Base-by-base conservation (phyloP, 1,140 invertebrate species). In the Ridgeia piscesae region DNA sequence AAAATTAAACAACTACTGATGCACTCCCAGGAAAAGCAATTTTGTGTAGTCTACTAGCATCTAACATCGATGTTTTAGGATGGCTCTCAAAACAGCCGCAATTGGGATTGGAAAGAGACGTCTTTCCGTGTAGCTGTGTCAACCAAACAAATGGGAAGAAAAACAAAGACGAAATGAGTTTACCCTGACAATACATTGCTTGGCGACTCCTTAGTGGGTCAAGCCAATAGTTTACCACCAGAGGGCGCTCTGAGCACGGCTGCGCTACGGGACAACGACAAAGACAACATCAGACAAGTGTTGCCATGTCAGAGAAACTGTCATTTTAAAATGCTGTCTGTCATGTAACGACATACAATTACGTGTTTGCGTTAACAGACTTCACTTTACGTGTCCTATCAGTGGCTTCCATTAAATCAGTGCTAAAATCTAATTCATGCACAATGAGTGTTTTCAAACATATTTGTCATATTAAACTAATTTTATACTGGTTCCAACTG, bases 181-280 rank as follows among this genome's bases (percentile, higher is more conserved):
- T 77, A 77, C 58, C 58, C 58, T 77, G 58, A 77, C 58, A 77
- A 77, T 77, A 77, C 58, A 91, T 14, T 35, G 14, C 31, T 35
- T 11, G 8, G 35, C 42, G 50, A 34, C 50, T 42, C 35, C n/a
- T 58, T 33, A 58, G 91, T 48, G 91, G n/a, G 27, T 77, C 33
- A 1, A 35, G 58, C 91, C 35, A 34, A 31, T 92, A 31, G 34
- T 34, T 33, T 17, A 88, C 31, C 77, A 89, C 34, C 31, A 89
- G 92, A 2, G 42, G 33, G 88, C 95, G 93, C 58, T 77, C 58
- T 77, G 58, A 31, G 58, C 58, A 77, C 27, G 58, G 58, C 27
- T 77, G 58, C 27, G 58, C 58, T 77, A 77, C 27, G 58, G 27
- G 58, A 77, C 27, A 77, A 77, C 58, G 58, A 31, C 58, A 77